A percentile compares a stretch with the other conserved stretches of the same genome.
Evolutionary conservation across 23 tunicate genomes (phyloP).

Genomic region (Halocynthia roretzi): DNA sequence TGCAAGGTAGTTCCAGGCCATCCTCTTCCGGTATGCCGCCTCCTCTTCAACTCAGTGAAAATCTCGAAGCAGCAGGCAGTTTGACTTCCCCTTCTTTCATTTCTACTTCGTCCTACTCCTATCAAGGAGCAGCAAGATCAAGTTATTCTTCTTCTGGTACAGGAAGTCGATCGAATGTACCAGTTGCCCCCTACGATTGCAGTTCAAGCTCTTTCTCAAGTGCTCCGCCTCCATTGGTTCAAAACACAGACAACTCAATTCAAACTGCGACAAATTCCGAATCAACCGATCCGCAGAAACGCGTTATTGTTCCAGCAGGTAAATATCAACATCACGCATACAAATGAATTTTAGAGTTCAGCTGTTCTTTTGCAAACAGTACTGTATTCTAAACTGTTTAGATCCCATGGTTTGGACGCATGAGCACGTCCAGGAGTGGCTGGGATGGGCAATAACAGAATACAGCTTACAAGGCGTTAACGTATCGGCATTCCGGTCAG

Average conservation of each 20-base stretch:
- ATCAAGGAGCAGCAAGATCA: not conserved
- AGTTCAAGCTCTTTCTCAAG: too few relatives aligned
- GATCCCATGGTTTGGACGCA: slow-evolving; percentile 87
- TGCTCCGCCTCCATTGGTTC: too few relatives aligned
- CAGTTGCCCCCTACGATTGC: too few relatives aligned
- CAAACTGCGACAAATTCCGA: not conserved
- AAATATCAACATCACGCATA: not conserved
- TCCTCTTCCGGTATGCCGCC: slow-evolving; percentile 11
- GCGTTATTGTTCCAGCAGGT: slow-evolving; percentile 95
- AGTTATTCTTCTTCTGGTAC: too few relatives aligned
- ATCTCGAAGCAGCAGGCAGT: slow-evolving; percentile 21
- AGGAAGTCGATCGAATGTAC: too few relatives aligned
- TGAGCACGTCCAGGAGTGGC: slow-evolving; percentile 85
- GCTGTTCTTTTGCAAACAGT: not conserved
- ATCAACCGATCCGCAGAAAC: slow-evolving; percentile 43
- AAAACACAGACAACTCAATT: too few relatives aligned
- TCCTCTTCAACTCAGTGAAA: slow-evolving; percentile 9
- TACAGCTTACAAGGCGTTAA: slow-evolving; percentile 60
- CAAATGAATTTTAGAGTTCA: not conserved
- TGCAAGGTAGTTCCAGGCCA: not conserved
- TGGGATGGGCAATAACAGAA: slow-evolving; percentile 89
- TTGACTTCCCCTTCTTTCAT: slow-evolving; percentile 14
- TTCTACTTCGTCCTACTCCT: not conserved
- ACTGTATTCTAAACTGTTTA: not conserved
- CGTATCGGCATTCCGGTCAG: slow-evolving; percentile 31